phyloP scores from a whole-genome alignment of 1,140 invertebrate species.

The Bombus confusus region DNA sequence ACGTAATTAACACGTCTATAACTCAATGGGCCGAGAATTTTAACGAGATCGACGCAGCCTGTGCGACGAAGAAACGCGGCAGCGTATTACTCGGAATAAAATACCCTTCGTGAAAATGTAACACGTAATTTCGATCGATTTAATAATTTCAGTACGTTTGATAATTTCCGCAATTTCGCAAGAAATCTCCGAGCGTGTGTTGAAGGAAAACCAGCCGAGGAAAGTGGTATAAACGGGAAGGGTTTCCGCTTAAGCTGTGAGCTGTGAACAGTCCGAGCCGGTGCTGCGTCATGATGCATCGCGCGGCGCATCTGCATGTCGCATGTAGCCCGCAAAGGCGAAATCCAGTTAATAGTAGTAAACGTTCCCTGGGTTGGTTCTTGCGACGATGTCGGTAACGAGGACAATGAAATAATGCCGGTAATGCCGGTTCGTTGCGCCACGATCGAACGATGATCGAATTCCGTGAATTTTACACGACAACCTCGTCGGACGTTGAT shows the following conservation, averaged over 20 bases:
- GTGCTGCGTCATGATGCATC: conserved; percentile 39
- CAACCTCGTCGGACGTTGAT: too few species aligned
- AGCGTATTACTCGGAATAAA: too few species aligned
- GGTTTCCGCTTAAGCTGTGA: not conserved
- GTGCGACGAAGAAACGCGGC: too few species aligned
- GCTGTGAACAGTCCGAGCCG: not conserved
- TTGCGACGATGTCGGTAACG: conserved; percentile 9
- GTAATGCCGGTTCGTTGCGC: conserved; percentile 1
- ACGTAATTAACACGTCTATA: too few species aligned
- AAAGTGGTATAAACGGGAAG: not conserved
- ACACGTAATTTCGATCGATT: too few species aligned
- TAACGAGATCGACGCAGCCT: too few species aligned
- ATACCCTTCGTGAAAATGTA: too few species aligned
- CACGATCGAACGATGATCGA: conserved; percentile 29
- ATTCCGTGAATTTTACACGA: not conserved
- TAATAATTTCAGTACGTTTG: too few species aligned
- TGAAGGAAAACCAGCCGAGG: too few species aligned
- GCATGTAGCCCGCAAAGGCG: conserved; percentile 40
- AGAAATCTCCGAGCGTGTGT: too few species aligned
- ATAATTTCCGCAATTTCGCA: too few species aligned
- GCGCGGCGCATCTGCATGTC: conserved; percentile 52
- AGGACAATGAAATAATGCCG: conserved; percentile 52
- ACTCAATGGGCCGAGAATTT: too few species aligned
- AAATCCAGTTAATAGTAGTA: conserved; percentile 62
- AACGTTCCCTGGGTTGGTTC: conserved; percentile 35